Evolutionary conservation across 2,888 invertebrate species (phyloP).

Genomic region (Chesias legatella): DNA sequence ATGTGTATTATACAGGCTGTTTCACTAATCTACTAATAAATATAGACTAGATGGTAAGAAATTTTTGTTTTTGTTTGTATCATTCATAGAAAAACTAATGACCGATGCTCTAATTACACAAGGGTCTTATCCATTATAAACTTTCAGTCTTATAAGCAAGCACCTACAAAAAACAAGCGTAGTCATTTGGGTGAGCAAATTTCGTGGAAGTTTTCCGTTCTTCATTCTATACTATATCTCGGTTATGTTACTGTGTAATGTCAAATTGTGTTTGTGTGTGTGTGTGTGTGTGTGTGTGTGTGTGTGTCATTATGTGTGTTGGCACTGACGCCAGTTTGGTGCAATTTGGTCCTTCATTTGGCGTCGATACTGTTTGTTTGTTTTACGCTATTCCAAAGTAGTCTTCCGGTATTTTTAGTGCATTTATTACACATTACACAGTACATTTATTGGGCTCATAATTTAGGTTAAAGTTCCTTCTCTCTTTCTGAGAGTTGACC

Average conservation of each 20-base stretch:
- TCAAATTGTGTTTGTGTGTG: conserved; percentile 34
- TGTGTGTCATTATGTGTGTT: conserved; percentile 22
- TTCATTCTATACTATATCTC: conserved; percentile 54
- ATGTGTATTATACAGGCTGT: too few relatives aligned
- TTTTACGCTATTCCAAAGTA: too few relatives aligned
- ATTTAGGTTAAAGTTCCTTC: too few relatives aligned
- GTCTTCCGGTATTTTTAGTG: too few relatives aligned
- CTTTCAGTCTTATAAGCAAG: conserved; percentile 61
- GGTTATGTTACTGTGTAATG: conserved; percentile 50
- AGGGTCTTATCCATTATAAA: conserved; percentile 45
- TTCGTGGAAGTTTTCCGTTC: conserved; percentile 76
- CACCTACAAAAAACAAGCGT: conserved; percentile 78
- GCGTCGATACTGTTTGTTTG: conserved; percentile 5
- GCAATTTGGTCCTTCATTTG: conserved; percentile 19
- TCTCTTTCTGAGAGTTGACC: too few relatives aligned
- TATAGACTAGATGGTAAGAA: too few relatives aligned
- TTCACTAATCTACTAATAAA: too few relatives aligned
- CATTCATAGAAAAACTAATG: not conserved
- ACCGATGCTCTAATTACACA: conserved; percentile 34
- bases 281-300: too few relatives aligned
- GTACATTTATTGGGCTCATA: too few relatives aligned
- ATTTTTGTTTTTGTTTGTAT: too few relatives aligned
- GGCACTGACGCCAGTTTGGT: conserved; percentile 21
- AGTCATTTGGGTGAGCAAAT: conserved; percentile 78
- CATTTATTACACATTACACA: too few relatives aligned